phyloP scores from a whole-genome alignment of 2,113 vertebrate species.

The Tamias sibiricus region DNA sequence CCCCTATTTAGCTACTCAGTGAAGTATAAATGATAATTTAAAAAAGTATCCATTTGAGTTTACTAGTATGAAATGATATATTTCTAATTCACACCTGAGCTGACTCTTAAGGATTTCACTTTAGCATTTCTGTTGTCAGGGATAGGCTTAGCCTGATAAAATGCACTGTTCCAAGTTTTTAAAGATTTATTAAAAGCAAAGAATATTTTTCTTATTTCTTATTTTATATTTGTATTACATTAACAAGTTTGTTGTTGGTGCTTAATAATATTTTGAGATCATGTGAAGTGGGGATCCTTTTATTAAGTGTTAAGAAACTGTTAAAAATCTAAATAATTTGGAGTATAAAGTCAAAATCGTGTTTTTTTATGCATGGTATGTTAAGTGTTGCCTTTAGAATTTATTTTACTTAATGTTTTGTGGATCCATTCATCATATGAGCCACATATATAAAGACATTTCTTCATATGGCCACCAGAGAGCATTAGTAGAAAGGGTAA shows the following conservation, averaged over 20 bases:
- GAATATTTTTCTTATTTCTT: conserved; percentile 10
- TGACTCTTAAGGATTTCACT: conserved; percentile 35
- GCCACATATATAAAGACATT: conserved; percentile 1
- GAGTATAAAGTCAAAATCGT: not conserved
- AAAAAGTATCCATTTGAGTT: conserved; percentile 15
- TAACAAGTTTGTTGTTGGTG: not conserved
- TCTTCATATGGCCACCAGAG: conserved; percentile 78
- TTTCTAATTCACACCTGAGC: conserved; percentile 36
- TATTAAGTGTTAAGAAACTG: not conserved
- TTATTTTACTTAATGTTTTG: conserved; percentile 38
- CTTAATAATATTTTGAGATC: not conserved
- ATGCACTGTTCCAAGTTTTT: not conserved
- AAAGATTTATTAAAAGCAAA: conserved; percentile 7
- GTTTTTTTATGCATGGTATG: not conserved
- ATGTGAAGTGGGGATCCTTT: conserved; percentile 1
- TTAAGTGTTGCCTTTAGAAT: not conserved
- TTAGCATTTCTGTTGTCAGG: conserved; percentile 9
- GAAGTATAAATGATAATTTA: not conserved
- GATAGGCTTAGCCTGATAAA: conserved; percentile 19
- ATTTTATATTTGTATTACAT: not conserved
- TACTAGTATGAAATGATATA: not conserved
- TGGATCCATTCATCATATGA: not conserved
- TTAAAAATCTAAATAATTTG: conserved; percentile 50
- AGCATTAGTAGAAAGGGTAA: conserved; percentile 76
- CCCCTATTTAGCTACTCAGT: not conserved